Base-by-base conservation (phyloP, 2,888 invertebrate species). In the Melikaiella ostensackeni region DNA sequence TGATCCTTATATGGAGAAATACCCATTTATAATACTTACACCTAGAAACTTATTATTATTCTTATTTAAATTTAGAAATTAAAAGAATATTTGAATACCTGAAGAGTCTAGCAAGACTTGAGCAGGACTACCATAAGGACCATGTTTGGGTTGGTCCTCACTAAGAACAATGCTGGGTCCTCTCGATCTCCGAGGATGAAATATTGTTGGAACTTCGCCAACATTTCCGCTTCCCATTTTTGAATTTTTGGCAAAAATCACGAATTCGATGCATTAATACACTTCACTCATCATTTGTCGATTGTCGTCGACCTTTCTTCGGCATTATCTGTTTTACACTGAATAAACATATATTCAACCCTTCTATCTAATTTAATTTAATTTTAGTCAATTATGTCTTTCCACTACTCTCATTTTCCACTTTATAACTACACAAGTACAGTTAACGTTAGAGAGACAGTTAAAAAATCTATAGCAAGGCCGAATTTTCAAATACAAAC, bases 141-240 rank as follows among this genome's bases (percentile, higher is more conserved):
- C 78, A 61, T 77, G 77, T 61, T 76, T 77, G 46, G 55, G 24
- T 64, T 89, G 89, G 77, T 88, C 89, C 73, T 91, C 91, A 74
- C 83, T 87, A 76, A 88, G 86, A 57, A 88, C 84, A 35, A 89
- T 87, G 79, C 87, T 87, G 59, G 89, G 88, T 30, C 88, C 85
- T 77, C 88, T 87, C 75, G 88, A 89, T 79, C 90, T 87, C 81
- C 88, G 87, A 42, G 91, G 91, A 81, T 91, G 91, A 84, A 90
- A 91, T 84, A 91, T 91, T n/a, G 91, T 91, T 24, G 90, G 84
- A 74, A 91, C 88, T 79, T 91, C 90, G 77, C 85, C 82, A 77
- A 87, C 86, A 79, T 86, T 89, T 79, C 88, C 88, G 80, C 90
- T 89, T 78, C 88, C 88, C 90, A 90, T 89, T 57, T 82, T 85